These are phyloP conservation scores for Drosophila pseudoananassae DNA, from an alignment of 1,140 invertebrate genomes.

Conservation along the genomic window DNA sequence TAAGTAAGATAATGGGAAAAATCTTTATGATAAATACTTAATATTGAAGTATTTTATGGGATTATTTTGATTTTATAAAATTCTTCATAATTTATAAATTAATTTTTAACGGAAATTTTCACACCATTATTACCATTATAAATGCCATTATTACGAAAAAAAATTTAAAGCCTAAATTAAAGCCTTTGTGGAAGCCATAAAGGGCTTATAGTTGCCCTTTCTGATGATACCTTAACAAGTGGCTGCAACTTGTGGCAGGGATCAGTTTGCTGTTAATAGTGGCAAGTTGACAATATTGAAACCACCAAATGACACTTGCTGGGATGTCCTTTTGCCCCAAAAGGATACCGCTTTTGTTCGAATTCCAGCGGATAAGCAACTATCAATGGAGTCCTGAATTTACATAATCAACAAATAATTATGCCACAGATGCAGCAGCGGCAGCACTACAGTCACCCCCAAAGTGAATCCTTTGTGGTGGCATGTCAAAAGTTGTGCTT, in stretches of 20 bases:
- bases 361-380: constrained; percentile 37
- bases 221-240: not conserved
- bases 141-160: too few relatives aligned
- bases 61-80: too few relatives aligned
- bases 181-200: not conserved
- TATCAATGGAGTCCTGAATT: constrained; percentile 72
- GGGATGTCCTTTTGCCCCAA: not conserved
- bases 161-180: not conserved
- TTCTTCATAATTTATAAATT: too few relatives aligned
- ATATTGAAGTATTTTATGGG: too few relatives aligned
- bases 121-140: too few relatives aligned
- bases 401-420: constrained; percentile 82
- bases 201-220: too few relatives aligned
- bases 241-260: not conserved
- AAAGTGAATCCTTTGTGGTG: constrained; percentile 33
- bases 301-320: not conserved
- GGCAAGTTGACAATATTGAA: not conserved
- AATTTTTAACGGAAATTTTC: too few relatives aligned
- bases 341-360: not conserved
- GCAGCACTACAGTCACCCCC: constrained; percentile 15
- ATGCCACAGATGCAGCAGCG: constrained; percentile 63
- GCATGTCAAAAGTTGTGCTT: constrained; percentile 66
- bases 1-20: not conserved
- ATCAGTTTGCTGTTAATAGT: not conserved
- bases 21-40: not conserved